Evolutionary conservation across 2,888 invertebrate genomes (phyloP), one percentile per base, ranked within the genome.

Genomic region (Leptothorax acervorum): DNA sequence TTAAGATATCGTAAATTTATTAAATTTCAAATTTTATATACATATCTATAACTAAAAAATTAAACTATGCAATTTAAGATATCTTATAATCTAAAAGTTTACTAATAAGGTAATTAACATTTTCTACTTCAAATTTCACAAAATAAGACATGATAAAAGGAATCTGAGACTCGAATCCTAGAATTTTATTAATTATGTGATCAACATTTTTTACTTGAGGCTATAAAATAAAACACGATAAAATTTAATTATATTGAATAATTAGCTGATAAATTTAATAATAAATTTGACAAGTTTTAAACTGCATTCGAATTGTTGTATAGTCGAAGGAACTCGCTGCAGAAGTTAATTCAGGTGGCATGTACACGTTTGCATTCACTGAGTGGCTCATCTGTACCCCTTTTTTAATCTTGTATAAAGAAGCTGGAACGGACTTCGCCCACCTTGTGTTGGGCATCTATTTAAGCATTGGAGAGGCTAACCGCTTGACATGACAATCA

Each of bases 371-470:
- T 86, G 85, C 85, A 85, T 87, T 86, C 83, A 75, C 68, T 71
- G 70, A 87, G 82, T 87, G 82, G 82, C 35, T 63, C 51, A n/a
- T 53, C 51, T 53, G 18, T n/a, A 6, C 2, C n/a, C n/a, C 8
- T n/a, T 53, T 53, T 42, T 53, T 6, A 8, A 8, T 53, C n/a
- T 53, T 53, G 3, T 53, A 53, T 18, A n/a, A 53, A 53, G 51
- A 35, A 35, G 35, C 35, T 35, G 35, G 5, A 35, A 35, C 35
- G 35, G 51, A n/a, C 12, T 15, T n/a, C n/a, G 51, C n/a, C 51
- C n/a, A 53, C 90, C 88, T 88, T 83, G 83, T 83, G 76, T 85
- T 68, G n/a, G 86, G 90, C 68, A 90, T 90, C 89, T 90, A 84
- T 86, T 84, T 82, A 85, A 15, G 68, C 81, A 62, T 87, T 85